Conservation (phyloP, 2,113 vertebrate species). For the Sminthopsis crassicaudata region DNA sequence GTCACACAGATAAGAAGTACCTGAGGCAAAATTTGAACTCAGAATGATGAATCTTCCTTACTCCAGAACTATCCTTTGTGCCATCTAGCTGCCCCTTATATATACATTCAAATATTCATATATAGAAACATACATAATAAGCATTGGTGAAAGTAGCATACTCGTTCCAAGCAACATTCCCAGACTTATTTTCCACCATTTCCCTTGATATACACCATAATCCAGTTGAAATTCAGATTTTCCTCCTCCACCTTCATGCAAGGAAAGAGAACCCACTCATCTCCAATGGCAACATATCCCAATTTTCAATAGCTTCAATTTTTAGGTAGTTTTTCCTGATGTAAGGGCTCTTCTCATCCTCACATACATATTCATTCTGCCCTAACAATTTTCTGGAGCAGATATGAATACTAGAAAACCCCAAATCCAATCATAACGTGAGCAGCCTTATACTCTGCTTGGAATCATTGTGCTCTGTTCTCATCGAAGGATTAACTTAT, state of each 20-base stretch:
- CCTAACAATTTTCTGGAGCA: not conserved
- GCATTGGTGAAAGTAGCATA: not conserved
- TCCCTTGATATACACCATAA: not conserved
- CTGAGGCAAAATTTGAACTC: not conserved
- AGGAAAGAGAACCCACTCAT: not conserved
- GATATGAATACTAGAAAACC: not conserved
- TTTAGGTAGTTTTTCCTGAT: not conserved
- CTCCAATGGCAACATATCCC: not conserved
- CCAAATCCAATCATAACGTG: not conserved
- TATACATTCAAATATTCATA: not conserved
- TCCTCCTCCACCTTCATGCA: not conserved
- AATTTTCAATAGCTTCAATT: not conserved
- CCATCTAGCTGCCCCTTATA: not conserved
- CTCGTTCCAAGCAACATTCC: not conserved
- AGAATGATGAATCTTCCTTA: not conserved
- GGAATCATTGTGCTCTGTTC: not conserved
- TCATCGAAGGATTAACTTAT: conserved; percentile 3
- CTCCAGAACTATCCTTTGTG: not conserved
- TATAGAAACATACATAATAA: not conserved
- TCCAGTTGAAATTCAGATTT: not conserved
- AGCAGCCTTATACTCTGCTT: not conserved
- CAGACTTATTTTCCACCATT: not conserved
- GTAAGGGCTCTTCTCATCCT: not conserved
- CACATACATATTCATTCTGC: not conserved
- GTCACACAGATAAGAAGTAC: not conserved